Evolutionary conservation across 2,113 vertebrate species (phyloP), one percentile per base, ranked within the genome.

Genomic region (Elgaria multicarinata): DNA sequence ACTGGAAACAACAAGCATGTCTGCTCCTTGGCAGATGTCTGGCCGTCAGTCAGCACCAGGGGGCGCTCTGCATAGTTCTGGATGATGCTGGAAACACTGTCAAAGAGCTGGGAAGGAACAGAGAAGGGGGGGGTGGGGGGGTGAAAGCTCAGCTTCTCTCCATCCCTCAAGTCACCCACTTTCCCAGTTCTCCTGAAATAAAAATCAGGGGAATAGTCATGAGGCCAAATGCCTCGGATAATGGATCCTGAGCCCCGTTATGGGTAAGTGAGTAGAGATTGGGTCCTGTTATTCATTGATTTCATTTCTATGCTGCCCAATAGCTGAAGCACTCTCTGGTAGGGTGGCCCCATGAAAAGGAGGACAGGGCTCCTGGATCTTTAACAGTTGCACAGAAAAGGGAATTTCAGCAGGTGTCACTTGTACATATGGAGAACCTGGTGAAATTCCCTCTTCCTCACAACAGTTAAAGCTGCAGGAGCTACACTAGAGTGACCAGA

Each of bases 31-130:
- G 97, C 94, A 39, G 97, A 96, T 14, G 96, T 97, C 90, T 95
- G 97, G 93, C 97, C 97, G 94, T 98, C 97, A 88, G 98, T 97
- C 58, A 99, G 95, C 67, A 97, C 94, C 87, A 98, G 87, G 20
- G 98, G 96, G 53, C 97, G 97, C 85, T 96, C 92, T 16, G 39
- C 90, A 94, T 98, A 97, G 90, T 98, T 95, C 84, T 96, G 96
- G 87, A 98, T 95, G 88, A 98, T 98, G 92, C 97, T 96, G 0
- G 96, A 91, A 20, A 99, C 95, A 0, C 95, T 97, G 92, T 85
- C 42, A 89, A 98, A 98, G 81, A 96, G 91, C 98, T 98, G 94
- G 12, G 2, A 28, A 76, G 42, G 44, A 18, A 75, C 9, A 13
- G 3, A 87, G 39, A 36, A 6, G 46, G 58, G 39, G 55, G n/a